Evolutionary conservation across 2,888 invertebrate genomes (phyloP).

Genomic region (Theristus sp.): DNA sequence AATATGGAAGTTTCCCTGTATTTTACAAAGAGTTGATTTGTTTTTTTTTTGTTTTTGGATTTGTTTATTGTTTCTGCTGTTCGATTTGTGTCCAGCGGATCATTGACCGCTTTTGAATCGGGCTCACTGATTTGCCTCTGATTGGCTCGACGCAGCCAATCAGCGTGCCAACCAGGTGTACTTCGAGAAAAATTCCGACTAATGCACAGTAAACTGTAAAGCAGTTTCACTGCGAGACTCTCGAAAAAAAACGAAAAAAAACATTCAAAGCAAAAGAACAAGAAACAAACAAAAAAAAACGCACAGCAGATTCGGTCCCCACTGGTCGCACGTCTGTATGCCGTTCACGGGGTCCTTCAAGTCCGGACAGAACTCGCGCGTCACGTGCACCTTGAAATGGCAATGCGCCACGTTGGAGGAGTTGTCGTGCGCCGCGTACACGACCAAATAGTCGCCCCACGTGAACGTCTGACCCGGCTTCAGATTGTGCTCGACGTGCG

Average conservation of each 20-base stretch:
- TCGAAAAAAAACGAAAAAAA: too few relatives aligned
- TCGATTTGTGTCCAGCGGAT: too few relatives aligned
- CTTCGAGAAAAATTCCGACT: too few relatives aligned
- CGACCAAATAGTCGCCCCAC: slow-evolving; percentile 23
- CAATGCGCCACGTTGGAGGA: slow-evolving; percentile 19
- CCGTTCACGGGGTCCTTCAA: slow-evolving; percentile 75
- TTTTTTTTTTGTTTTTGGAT: not conserved
- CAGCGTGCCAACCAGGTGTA: too few relatives aligned
- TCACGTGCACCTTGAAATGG: slow-evolving; percentile 23
- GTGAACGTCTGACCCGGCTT: slow-evolving; percentile 24
- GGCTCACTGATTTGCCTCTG: too few relatives aligned
- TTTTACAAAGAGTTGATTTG: too few relatives aligned
- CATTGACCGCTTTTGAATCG: too few relatives aligned
- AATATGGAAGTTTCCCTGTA: too few relatives aligned
- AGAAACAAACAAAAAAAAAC: not conserved
- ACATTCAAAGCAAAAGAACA: not conserved
- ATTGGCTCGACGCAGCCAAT: too few relatives aligned
- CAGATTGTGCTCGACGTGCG: slow-evolving; percentile 21
- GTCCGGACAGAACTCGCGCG: slow-evolving; percentile 76
- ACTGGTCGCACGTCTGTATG: slow-evolving; percentile 71
- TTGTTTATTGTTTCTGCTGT: not conserved
- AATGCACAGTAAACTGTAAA: too few relatives aligned
- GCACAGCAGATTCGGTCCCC: slow-evolving; percentile 66
- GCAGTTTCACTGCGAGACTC: too few relatives aligned
- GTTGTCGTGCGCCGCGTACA: slow-evolving; percentile 27